phyloP scores from a whole-genome alignment of 2,888 invertebrate species.

The Philonicus albiceps region DNA sequence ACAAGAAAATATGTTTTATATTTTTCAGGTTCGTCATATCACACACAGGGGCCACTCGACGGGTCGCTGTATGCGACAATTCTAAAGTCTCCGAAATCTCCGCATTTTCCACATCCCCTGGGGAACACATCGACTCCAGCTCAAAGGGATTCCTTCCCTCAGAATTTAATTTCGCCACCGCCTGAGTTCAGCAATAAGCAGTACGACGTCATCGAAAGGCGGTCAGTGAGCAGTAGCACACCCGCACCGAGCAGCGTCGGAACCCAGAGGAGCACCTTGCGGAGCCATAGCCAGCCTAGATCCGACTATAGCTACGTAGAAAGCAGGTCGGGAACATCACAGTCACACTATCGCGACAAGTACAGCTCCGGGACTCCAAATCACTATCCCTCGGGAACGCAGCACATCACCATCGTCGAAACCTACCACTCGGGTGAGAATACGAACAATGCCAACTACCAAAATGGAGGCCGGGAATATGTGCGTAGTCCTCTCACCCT shows the following conservation, averaged over 20 bases:
- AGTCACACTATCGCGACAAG: constrained; percentile 49
- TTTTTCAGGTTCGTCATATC: constrained; percentile 59
- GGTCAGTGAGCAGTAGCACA: constrained; percentile 48
- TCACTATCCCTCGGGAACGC: constrained; percentile 47
- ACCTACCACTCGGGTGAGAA: constrained; percentile 48
- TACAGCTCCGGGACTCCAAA: constrained; percentile 6
- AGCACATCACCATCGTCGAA: constrained; percentile 47
- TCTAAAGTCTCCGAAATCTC: constrained; percentile 53
- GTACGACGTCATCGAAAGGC: constrained; percentile 33
- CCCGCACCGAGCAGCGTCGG: constrained; percentile 42
- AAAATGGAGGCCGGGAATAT: constrained; percentile 49
- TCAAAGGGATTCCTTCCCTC: background rate
- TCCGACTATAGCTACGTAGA: constrained; percentile 46
- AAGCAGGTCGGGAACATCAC: constrained; percentile 50
- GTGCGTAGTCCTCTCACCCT: constrained; percentile 73
- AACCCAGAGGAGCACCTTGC: constrained; percentile 37
- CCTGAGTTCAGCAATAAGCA: constrained; percentile 50
- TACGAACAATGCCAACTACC: constrained; percentile 41
- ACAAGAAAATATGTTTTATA: background rate
- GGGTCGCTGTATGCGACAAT: constrained; percentile 88
- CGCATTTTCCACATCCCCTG: constrained; percentile 43
- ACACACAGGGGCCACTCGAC: constrained; percentile 87
- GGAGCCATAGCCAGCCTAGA: constrained; percentile 26
- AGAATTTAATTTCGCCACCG: constrained; percentile 50
- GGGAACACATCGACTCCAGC: background rate